phyloP scores from a whole-genome alignment of 2,113 vertebrate species.

The Motacilla alba region DNA sequence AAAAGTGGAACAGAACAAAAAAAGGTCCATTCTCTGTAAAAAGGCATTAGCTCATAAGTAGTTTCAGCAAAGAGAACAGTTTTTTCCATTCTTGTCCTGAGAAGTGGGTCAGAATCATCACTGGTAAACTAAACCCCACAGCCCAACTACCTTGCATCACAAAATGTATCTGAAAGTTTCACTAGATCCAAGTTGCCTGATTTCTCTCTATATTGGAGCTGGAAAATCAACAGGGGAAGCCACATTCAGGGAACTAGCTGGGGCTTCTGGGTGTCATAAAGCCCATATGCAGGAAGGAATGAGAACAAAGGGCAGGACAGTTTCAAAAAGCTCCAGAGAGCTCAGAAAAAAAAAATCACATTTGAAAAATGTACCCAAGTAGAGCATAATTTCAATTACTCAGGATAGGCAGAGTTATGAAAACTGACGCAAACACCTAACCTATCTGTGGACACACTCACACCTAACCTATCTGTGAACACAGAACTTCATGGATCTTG shows the following conservation, averaged over 20 bases:
- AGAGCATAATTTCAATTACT: not conserved
- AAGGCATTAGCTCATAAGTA: not conserved
- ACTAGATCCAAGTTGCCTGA: not conserved
- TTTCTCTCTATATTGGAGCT: not conserved
- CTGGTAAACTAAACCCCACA: not conserved
- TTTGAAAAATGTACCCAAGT: not conserved
- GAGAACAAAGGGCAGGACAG: not conserved
- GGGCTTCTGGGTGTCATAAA: not conserved
- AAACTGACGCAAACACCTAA: not conserved
- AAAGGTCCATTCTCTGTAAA: not conserved
- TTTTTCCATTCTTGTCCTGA: not conserved
- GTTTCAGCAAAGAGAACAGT: not conserved
- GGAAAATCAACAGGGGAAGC: not conserved
- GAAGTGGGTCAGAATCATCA: not conserved
- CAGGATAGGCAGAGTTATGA: not conserved
- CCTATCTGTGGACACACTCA: not conserved
- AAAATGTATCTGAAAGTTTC: not conserved
- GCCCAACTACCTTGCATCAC: not conserved
- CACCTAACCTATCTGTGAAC: not conserved
- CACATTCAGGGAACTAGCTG: not conserved
- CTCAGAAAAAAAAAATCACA: not conserved
- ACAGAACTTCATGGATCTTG: not conserved
- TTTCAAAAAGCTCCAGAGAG: not conserved
- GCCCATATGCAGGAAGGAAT: not conserved
- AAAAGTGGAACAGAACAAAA: not conserved